Percentiles rank a stretch among this genome's conserved stretches.
Conservation (phyloP, 2,113 vertebrate species). For the Lepus timidus region DNA sequence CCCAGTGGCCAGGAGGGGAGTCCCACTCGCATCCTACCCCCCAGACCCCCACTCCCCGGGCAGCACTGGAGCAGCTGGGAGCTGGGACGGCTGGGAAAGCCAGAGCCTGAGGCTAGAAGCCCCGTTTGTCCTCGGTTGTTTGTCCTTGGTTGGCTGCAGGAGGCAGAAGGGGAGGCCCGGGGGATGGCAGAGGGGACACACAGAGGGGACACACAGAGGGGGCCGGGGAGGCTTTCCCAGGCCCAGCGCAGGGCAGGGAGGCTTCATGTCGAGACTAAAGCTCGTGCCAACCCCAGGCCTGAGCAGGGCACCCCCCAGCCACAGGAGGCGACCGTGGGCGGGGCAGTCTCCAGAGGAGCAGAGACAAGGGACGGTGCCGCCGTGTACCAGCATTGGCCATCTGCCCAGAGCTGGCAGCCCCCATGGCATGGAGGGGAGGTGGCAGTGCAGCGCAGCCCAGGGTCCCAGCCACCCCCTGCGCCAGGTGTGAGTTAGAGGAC, state of each 20-base stretch:
- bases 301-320: background rate
- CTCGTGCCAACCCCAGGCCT: background rate
- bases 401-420: background rate
- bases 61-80: background rate
- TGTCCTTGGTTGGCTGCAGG: background rate
- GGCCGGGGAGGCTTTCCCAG: background rate
- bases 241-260: rapidly evolving
- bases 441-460: background rate
- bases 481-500: background rate
- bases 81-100: background rate
- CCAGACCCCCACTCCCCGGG: background rate
- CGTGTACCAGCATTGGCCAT: too few species aligned
- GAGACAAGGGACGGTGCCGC: too few species aligned
- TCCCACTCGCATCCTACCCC: too few species aligned
- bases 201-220: too few species aligned
- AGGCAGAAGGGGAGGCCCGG: background rate
- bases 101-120: background rate
- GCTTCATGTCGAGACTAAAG: background rate
- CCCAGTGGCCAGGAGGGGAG: background rate
- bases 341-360: background rate
- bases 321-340: background rate
- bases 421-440: background rate
- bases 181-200: background rate
- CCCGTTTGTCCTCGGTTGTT: background rate
- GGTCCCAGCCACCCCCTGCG: too few species aligned